These are phyloP conservation scores for Harmothoe impar DNA, from an alignment of 2,888 invertebrate genomes.

Conservation along the genomic window DNA sequence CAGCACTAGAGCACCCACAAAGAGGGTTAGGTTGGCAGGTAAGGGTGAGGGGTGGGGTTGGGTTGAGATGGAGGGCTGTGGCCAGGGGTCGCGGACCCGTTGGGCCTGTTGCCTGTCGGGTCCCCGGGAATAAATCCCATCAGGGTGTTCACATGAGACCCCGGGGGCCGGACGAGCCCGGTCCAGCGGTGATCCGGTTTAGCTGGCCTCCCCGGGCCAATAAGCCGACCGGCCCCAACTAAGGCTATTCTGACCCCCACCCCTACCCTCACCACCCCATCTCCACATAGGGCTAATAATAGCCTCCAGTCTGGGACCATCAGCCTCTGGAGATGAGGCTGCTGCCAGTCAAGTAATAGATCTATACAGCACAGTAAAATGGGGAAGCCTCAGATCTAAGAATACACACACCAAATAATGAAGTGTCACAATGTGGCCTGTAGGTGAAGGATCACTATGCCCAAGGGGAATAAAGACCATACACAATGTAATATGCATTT, in stretches of 20 bases:
- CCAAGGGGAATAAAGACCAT: too few species aligned
- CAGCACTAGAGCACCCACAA: background rate
- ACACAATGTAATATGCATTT: too few species aligned
- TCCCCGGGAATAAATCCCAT: conserved; percentile 10
- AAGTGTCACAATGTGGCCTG: too few species aligned
- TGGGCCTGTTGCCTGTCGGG: background rate
- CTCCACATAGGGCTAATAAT: too few species aligned
- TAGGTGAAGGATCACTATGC: too few species aligned
- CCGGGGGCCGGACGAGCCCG: background rate
- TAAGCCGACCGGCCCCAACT: background rate
- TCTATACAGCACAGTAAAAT: too few species aligned
- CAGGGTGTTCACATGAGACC: conserved; percentile 23
- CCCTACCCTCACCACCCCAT: too few species aligned
- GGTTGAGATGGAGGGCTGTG: background rate
- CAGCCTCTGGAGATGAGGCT: too few species aligned
- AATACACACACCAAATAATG: too few species aligned
- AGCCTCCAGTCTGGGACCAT: too few species aligned
- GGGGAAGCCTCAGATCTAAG: too few species aligned
- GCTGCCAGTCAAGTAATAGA: too few species aligned
- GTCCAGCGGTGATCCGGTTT: background rate
- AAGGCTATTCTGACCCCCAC: background rate
- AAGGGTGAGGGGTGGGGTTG: background rate
- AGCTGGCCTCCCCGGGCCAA: background rate
- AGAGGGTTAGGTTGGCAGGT: background rate
- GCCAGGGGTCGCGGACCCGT: background rate